Evolutionary conservation across 2,797 vertebrate species (phyloP).

Genomic region (Zalophus californianus): DNA sequence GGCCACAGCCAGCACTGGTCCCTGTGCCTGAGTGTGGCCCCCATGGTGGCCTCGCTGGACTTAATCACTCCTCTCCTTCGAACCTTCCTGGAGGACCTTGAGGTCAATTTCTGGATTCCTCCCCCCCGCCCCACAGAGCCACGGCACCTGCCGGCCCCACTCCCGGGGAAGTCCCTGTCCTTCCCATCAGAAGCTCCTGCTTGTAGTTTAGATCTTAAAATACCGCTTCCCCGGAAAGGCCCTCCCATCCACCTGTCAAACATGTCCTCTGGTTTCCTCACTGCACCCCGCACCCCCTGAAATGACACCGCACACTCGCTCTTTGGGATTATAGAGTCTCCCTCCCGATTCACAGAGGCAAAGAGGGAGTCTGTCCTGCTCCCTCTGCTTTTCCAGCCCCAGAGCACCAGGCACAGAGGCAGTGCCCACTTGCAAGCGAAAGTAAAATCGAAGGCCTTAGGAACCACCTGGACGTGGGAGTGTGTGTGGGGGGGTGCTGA

Average conservation of each 20-base stretch:
- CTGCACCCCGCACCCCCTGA: accelerated
- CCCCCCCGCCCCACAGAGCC: accelerated
- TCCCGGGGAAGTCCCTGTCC: too few relatives aligned
- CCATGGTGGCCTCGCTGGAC: background rate
- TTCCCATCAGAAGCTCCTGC: background rate
- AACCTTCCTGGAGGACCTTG: background rate
- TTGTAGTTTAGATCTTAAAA: background rate
- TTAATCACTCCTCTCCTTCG: background rate
- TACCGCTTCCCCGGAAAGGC: background rate
- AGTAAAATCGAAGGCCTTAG: accelerated
- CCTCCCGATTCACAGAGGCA: background rate
- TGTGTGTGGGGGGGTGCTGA: accelerated
- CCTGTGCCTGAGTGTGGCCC: background rate
- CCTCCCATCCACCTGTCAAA: too few relatives aligned
- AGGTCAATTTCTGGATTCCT: background rate
- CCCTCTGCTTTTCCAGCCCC: background rate
- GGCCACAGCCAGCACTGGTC: background rate
- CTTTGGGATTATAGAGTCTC: accelerated
- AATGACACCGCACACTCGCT: accelerated
- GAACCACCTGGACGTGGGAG: accelerated
- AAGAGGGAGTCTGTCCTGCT: background rate
- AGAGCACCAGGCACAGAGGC: accelerated
- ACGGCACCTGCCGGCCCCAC: too few relatives aligned
- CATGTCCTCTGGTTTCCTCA: background rate
- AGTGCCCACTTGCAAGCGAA: background rate